Evolutionary conservation across 2,888 invertebrate species (phyloP), one percentile per base, ranked within the genome.

Genomic region (Cosmorhoe ocellata): DNA sequence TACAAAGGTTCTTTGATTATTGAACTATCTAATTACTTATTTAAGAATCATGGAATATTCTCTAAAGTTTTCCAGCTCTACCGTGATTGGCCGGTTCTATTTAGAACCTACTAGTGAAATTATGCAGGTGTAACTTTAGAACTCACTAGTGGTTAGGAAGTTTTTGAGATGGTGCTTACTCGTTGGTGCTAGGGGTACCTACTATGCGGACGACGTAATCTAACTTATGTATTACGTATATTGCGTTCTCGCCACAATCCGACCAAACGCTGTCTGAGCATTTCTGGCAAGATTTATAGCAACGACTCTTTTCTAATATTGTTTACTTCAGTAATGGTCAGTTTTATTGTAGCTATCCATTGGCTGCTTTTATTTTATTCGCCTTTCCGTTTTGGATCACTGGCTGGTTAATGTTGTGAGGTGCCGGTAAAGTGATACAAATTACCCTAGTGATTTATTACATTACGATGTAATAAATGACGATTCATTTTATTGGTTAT

Each of bases 311-410:
- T 79, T 74, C 76, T 86, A 83, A 88, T 88, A 86, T 84, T 88
- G 86, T 88, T 88, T 85, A 84, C 84, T 86, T 79, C 71, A 64
- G 81, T 84, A 85, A 66, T 64, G 82, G 82, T 77, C 81, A 83
- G 69, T 78, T 81, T 83, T 84, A 81, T 81, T 79, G 78, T 76
- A 59, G 58, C 74, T 71, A 78, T 79, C 77, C 78, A 74, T 79
- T 71, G 67, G 64, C 61, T 69, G 70, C 71, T 74, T 83, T 84
- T 81, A 80, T 81, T 77, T 81, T 67, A 75, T 79, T 71, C 66
- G 69, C 64, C 69, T 67, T 68, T 67, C 64, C 66, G 66, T 71
- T 73, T 70, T 67, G 70, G 77, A 67, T 71, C 58, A 59, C 52
- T 56, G 50, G 52, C 54, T 73, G 69, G 71, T 71, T 70, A 71